phyloP scores from a whole-genome alignment of 2,113 vertebrate genomes.

The Porphyrio hochstetteri region DNA sequence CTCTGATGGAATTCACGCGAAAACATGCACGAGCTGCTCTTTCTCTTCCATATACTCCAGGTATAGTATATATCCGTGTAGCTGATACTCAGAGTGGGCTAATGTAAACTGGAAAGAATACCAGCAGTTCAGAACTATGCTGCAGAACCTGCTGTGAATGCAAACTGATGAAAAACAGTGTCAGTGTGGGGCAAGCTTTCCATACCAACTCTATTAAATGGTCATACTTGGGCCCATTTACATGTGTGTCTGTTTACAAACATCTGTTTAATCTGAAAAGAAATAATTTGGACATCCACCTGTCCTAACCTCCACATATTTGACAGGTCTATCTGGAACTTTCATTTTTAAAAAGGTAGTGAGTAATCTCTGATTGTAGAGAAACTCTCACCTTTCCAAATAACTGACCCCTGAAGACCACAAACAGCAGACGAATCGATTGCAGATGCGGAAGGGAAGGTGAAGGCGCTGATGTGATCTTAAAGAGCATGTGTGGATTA shows the following conservation, averaged over 20 bases:
- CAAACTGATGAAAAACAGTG: not conserved
- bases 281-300: not conserved
- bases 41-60: not conserved
- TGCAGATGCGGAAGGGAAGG: not conserved
- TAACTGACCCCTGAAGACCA: not conserved
- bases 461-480: not conserved
- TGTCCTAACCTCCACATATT: not conserved
- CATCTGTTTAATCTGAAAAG: not conserved
- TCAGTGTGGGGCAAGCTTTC: not conserved
- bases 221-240: not conserved
- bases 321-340: not conserved
- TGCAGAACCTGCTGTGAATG: not conserved
- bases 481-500: not conserved
- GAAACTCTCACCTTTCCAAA: not conserved
- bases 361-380: not conserved
- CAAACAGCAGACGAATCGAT: not conserved
- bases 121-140: not conserved
- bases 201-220: fast-evolving
- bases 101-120: not conserved
- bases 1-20: not conserved
- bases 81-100: not conserved
- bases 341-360: not conserved
- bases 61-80: no score
- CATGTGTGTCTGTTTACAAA: not conserved
- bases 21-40: not conserved